Evolutionary conservation across 37 sponge, comb jelly and placozoan species (phyloP).

Genomic region (Agelas oroides): DNA sequence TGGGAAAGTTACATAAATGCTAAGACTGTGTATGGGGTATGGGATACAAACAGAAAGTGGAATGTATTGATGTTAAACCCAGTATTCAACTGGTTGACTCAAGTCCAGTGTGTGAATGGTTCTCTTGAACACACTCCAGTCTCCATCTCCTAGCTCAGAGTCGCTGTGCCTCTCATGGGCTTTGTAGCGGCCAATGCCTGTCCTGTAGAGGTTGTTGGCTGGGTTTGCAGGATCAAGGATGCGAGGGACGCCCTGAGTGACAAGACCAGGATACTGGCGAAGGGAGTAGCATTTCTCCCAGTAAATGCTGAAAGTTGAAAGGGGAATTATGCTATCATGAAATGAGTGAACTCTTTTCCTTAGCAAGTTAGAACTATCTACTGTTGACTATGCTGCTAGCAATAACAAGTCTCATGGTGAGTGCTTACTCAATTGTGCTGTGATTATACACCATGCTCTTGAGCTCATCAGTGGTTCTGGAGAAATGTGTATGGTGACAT

Average conservation of each 20-base stretch:
- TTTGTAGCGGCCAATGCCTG: constrained; percentile 46
- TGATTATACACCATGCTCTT: constrained; percentile 44
- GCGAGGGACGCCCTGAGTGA: constrained; percentile 36
- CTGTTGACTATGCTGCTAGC: no score
- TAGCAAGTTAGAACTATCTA: no score
- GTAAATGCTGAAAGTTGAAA: constrained; percentile 28
- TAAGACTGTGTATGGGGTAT: no score
- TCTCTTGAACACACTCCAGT: constrained; percentile 52
- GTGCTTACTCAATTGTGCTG: constrained; percentile 38
- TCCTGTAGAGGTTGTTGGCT: constrained; percentile 71
- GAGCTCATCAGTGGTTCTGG: constrained; percentile 38
- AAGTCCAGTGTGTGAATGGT: constrained; percentile 61
- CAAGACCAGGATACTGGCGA: constrained; percentile 24
- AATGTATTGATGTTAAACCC: background rate
- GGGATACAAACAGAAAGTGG: no score
- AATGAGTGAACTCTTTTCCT: no score
- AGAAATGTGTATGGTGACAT: no score
- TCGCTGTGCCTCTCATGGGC: constrained; percentile 21
- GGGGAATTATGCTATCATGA: background rate
- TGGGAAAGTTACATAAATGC: no score
- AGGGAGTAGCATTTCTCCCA: constrained; percentile 59
- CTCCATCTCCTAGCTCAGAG: constrained; percentile 19
- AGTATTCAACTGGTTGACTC: constrained; percentile 22
- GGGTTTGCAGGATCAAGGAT: constrained; percentile 86
- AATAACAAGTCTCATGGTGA: no score